Conservation (phyloP, 2,888 invertebrate genomes). For the Drosophila meridiana region DNA sequence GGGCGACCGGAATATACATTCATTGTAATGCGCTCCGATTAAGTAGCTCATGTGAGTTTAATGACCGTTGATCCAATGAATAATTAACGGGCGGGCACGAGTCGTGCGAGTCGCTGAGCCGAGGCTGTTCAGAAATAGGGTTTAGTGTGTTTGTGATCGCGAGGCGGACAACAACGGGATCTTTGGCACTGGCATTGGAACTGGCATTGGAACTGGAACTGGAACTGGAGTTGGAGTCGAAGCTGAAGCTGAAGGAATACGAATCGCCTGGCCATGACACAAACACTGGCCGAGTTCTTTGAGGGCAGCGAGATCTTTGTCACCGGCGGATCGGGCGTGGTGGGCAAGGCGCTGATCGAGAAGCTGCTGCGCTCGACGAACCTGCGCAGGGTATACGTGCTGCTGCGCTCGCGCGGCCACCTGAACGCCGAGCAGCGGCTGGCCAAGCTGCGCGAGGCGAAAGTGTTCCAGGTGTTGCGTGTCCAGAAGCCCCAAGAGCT, state of each 20-base stretch:
- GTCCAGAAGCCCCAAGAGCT: conserved; percentile 67
- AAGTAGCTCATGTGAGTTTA: conserved; percentile 41
- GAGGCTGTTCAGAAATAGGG: background rate
- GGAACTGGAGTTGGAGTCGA: background rate
- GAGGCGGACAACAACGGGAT: conserved; percentile 17
- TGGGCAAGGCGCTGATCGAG: conserved; percentile 95
- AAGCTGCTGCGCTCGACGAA: conserved; percentile 94
- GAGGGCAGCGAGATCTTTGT: conserved; percentile 90
- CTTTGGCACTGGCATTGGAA: background rate
- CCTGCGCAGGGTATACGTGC: conserved; percentile 90
- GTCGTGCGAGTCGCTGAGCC: background rate
- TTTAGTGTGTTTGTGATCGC: conserved; percentile 26
- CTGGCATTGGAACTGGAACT: background rate
- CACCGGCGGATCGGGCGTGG: conserved; percentile 93
- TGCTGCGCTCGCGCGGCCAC: conserved; percentile 90
- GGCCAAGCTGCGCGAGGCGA: conserved; percentile 86
- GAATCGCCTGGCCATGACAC: conserved; percentile 10
- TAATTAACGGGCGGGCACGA: conserved; percentile 21
- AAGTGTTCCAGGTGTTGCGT: conserved; percentile 75
- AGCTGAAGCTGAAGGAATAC: conserved; percentile 1
- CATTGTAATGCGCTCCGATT: conserved; percentile 18
- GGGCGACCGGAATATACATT: conserved; percentile 14
- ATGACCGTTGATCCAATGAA: conserved; percentile 37
- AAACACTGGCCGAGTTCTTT: conserved; percentile 86
- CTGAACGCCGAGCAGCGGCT: conserved; percentile 88